Conservation (phyloP, 2,888 invertebrate genomes). For the Maniola hyperantus region DNA sequence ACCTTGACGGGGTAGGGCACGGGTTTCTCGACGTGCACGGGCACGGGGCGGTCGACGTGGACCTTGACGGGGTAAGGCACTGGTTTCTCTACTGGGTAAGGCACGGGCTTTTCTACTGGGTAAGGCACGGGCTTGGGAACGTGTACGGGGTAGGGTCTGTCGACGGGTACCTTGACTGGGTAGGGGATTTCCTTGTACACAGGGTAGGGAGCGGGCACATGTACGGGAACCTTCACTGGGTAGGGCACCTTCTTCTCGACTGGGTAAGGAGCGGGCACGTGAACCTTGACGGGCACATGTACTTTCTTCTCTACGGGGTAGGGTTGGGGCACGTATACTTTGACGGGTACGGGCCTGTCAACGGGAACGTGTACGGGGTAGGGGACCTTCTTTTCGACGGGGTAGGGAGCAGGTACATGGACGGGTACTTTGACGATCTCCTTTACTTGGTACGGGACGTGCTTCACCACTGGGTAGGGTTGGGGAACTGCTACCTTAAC, state of each 20-base stretch:
- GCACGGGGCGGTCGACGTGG: constrained; percentile 83
- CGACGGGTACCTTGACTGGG: constrained; percentile 81
- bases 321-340: constrained; percentile 82
- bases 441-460: constrained; percentile 86
- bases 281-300: constrained; percentile 86
- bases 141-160: constrained; percentile 77
- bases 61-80: constrained; percentile 85
- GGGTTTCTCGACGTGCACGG: constrained; percentile 83
- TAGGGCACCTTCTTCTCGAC: constrained; percentile 86
- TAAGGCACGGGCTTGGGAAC: constrained; percentile 84
- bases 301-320: constrained; percentile 85
- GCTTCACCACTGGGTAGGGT: constrained; percentile 86
- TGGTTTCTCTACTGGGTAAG: constrained; percentile 84
- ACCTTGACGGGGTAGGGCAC: constrained; percentile 86
- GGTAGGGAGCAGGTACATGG: constrained; percentile 87
- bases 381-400: constrained; percentile 84
- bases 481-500: constrained; percentile 86
- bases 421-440: constrained; percentile 83
- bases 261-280: constrained; percentile 86
- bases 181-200: constrained; percentile 84
- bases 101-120: constrained; percentile 85
- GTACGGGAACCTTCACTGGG: constrained; percentile 86
- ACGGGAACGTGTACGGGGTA: constrained; percentile 80
- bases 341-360: constrained; percentile 77
- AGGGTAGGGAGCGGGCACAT: constrained; percentile 84